Conservation (phyloP, 2,797 vertebrate genomes). For the Vipera ursinii region DNA sequence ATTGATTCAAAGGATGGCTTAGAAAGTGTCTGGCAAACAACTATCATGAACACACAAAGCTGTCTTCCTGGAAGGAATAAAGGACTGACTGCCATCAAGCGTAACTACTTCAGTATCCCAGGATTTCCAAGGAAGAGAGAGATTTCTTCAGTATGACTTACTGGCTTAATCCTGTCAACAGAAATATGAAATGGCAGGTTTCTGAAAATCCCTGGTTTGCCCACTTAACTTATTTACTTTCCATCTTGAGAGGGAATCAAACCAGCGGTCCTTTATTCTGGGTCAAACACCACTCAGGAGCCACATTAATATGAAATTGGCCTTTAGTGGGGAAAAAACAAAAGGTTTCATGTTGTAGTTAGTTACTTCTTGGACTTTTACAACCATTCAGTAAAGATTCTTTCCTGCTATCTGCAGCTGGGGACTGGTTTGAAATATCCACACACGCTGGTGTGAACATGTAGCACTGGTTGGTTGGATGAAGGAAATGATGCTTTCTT, state of each 20-base stretch:
- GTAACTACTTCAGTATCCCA: not conserved
- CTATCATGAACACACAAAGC: not conserved
- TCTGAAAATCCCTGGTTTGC: not conserved
- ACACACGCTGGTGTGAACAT: not conserved
- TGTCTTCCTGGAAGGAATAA: not conserved
- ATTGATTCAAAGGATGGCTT: not conserved
- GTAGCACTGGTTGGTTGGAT: not conserved
- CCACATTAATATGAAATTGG: not conserved
- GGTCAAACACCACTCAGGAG: not conserved
- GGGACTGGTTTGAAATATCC: not conserved
- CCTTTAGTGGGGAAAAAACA: not conserved
- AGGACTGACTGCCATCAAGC: not conserved
- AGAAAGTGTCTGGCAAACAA: not conserved
- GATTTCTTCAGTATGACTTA: not conserved
- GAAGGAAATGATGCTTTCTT: not conserved
- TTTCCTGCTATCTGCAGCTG: not conserved
- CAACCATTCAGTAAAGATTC: not conserved
- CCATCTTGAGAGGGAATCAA: not conserved
- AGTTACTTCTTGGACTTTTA: not conserved
- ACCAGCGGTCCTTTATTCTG: not conserved
- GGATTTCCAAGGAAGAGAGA: not conserved
- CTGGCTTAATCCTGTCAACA: not conserved
- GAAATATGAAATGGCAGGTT: not conserved
- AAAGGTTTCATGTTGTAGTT: not conserved
- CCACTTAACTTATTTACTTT: not conserved